Conservation (phyloP, 1,140 invertebrate genomes). For the Aphaenogaster floridana region DNA sequence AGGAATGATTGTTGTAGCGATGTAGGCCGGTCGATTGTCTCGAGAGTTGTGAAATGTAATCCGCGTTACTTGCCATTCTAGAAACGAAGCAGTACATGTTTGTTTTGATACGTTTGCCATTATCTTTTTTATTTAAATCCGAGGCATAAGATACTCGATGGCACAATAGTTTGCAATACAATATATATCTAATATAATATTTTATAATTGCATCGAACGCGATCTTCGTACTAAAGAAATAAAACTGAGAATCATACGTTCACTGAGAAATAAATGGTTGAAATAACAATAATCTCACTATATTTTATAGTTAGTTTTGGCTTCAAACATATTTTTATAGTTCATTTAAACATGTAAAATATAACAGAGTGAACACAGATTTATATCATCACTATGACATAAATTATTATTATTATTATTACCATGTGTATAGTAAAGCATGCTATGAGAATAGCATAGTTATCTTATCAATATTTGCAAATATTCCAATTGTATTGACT, state of each 20-base stretch:
- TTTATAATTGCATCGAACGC: background rate
- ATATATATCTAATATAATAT: background rate
- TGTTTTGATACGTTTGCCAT: background rate
- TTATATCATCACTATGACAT: too few relatives aligned
- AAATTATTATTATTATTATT: too few relatives aligned
- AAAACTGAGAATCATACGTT: background rate
- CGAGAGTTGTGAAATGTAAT: background rate
- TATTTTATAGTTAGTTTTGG: too few relatives aligned
- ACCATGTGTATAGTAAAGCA: too few relatives aligned
- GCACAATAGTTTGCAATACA: background rate
- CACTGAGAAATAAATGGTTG: too few relatives aligned
- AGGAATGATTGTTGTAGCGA: background rate
- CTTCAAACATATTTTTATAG: too few relatives aligned
- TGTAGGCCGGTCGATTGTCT: background rate
- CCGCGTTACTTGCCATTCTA: background rate
- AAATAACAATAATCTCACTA: too few relatives aligned
- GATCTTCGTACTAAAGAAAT: background rate
- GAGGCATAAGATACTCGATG: background rate
- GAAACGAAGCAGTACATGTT: background rate
- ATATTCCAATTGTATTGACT: too few relatives aligned
- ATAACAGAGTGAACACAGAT: too few relatives aligned
- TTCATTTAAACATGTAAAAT: too few relatives aligned
- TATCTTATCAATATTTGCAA: too few relatives aligned
- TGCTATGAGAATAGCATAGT: too few relatives aligned
- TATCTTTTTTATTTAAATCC: background rate